Conservation (phyloP, 2,888 invertebrate species). For the Piscicola geometra region DNA sequence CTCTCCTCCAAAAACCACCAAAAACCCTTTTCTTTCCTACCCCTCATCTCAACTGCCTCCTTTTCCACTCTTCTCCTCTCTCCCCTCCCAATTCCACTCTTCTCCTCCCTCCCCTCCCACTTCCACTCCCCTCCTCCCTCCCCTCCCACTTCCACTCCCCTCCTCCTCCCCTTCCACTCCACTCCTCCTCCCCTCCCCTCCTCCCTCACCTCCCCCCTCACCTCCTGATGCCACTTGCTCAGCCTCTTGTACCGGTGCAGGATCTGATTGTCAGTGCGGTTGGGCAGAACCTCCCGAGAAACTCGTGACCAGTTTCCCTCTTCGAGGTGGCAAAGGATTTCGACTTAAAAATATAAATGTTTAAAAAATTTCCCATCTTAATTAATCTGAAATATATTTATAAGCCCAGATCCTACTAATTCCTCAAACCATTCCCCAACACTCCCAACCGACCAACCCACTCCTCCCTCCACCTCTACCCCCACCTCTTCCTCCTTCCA, state of each 20-base stretch:
- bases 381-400: too few species aligned
- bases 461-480: too few species aligned
- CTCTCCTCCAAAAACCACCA: background rate
- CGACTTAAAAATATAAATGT: too few species aligned
- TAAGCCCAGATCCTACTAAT: too few species aligned
- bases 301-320: constrained; percentile 46
- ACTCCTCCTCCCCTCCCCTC: background rate
- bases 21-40: background rate
- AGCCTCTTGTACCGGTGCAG: constrained; percentile 46
- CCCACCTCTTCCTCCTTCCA: too few species aligned
- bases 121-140: too few species aligned
- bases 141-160: background rate
- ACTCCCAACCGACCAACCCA: too few species aligned
- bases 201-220: too few species aligned
- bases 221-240: background rate
- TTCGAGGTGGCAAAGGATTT: too few species aligned
- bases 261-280: constrained; percentile 50
- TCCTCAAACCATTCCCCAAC: too few species aligned
- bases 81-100: too few species aligned
- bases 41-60: background rate
- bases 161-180: background rate
- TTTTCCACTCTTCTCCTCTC: background rate
- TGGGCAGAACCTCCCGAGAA: constrained; percentile 47
- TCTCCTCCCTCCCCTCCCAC: background rate
- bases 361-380: too few species aligned